Evolutionary conservation across 2,888 invertebrate genomes (phyloP), one percentile per base, ranked within the genome.

Genomic region (Thereva nobilitata): DNA sequence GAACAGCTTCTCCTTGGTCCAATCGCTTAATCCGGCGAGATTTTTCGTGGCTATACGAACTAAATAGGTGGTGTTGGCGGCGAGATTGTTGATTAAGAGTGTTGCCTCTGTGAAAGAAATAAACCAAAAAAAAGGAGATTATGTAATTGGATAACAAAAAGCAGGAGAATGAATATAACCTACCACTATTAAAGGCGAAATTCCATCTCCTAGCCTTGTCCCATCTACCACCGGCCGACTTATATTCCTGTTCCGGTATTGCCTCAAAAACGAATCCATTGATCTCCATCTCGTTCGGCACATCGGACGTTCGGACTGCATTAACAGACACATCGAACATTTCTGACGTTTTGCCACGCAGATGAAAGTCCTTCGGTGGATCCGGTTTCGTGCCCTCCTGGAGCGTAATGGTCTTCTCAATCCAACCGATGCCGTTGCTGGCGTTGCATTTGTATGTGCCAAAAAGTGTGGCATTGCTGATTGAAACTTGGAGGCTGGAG

Each of bases 401-500:
- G 54, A 87, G 75, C 1, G 76, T 79, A 64, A 84, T 83, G 10
- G 78, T 76, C 12, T 83, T 81, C 70, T 84, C 83, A 55, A 84
- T 76, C 53, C 76, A 77, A 12, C 86, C 86, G 70, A 83, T 74
- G 53, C 76, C 76, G 73, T 86, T 86, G 67, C 77, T 75, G 1
- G 84, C 85, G 52, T 78, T 80, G 74, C 86, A 86, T 57, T 80
- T 80, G 76, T 86, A 86, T 59, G 80, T 82, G 34, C 83, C 85
- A 69, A 84, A 84, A 5, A 78, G 77, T 5, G 73, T 76, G 34
- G 71, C 71, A 67, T 79, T 78, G 41, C 71, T 74, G 9, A 79
- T 78, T 52, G 70, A 72, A 42, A 81, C 73, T 49, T 77, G 77
- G 41, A 82, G 70, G 4, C 75, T 74, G 5, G 82, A 80, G 70